Evolutionary conservation across 2,113 vertebrate genomes (phyloP).

Genomic region (Aphyosemion australe): DNA sequence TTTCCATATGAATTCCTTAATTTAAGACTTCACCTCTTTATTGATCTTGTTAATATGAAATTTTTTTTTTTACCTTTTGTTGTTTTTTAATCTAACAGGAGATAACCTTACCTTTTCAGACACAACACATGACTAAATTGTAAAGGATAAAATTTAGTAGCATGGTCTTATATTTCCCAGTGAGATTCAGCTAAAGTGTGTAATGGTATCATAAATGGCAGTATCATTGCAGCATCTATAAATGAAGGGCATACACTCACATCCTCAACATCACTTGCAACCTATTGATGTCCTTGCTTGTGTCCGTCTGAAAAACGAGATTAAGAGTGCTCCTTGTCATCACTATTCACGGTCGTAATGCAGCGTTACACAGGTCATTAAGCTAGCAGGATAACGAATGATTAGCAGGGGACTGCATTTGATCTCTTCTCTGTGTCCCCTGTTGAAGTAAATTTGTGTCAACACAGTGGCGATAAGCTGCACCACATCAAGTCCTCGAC

Average conservation of each 20-base stretch:
- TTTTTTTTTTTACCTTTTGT: too few species aligned
- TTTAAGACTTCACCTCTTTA: too few species aligned
- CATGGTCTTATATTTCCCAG: too few species aligned
- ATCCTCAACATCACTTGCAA: neutral
- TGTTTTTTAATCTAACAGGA: too few species aligned
- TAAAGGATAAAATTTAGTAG: too few species aligned
- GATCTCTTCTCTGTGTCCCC: conserved; percentile 50
- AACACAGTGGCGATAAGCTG: conserved; percentile 58
- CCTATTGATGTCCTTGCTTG: neutral
- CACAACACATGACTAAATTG: neutral
- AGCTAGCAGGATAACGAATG: conserved; percentile 49
- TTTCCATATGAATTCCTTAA: too few species aligned
- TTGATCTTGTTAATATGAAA: too few species aligned
- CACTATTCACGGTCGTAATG: conserved; percentile 51
- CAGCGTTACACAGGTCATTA: conserved; percentile 67
- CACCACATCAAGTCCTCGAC: conserved; percentile 59
- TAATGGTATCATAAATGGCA: neutral
- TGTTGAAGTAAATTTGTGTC: conserved; percentile 60
- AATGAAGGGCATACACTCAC: neutral
- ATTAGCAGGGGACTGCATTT: conserved; percentile 50
- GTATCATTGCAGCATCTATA: neutral
- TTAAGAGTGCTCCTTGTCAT: conserved; percentile 27
- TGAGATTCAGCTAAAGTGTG: neutral
- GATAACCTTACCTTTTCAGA: neutral
- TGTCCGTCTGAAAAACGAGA: conserved; percentile 35